Conservation (phyloP, 2,888 invertebrate species). For the Brenthis daphne region DNA sequence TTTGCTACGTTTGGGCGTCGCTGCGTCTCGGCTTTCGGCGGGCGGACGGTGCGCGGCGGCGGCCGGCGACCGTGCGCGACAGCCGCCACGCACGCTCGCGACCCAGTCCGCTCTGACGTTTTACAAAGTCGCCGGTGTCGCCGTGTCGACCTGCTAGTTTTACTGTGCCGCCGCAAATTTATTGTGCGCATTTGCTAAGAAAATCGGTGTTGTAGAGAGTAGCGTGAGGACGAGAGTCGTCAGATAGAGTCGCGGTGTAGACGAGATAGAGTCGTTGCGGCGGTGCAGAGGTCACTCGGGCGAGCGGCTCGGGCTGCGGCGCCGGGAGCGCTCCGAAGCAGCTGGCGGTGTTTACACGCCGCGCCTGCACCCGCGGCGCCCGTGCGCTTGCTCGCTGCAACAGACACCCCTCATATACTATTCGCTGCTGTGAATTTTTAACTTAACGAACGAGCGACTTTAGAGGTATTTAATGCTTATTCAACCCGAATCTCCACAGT, state of each 20-base stretch:
- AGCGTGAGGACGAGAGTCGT: slow-evolving; percentile 39
- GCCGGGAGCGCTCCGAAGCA: slow-evolving; percentile 47
- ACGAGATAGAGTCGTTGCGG: slow-evolving; percentile 36
- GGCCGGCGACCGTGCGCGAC: slow-evolving; percentile 69
- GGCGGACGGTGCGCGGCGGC: slow-evolving; percentile 74
- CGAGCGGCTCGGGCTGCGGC: slow-evolving; percentile 48
- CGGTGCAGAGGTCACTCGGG: slow-evolving; percentile 41
- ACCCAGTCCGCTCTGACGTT: slow-evolving; percentile 80
- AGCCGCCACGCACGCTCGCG: slow-evolving; percentile 75
- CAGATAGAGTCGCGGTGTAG: slow-evolving; percentile 47
- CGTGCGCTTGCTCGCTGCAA: slow-evolving; percentile 63
- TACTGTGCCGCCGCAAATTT: slow-evolving; percentile 57
- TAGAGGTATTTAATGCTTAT: slow-evolving; percentile 78
- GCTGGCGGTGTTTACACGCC: slow-evolving; percentile 78
- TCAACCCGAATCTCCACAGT: slow-evolving; percentile 66
- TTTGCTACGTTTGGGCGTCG: slow-evolving; percentile 79
- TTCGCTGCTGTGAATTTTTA: slow-evolving; percentile 78
- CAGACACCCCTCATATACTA: slow-evolving; percentile 74
- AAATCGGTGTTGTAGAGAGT: slow-evolving; percentile 48
- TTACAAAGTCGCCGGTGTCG: slow-evolving; percentile 73
- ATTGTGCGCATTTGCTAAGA: slow-evolving; percentile 64
- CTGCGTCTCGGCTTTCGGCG: slow-evolving; percentile 78
- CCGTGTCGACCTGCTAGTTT: slow-evolving; percentile 55
- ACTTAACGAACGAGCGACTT: slow-evolving; percentile 70
- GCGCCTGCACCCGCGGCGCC: slow-evolving; percentile 60